Evolutionary conservation across 2,797 vertebrate genomes (phyloP).

Genomic region (Syngnathus rostellatus): DNA sequence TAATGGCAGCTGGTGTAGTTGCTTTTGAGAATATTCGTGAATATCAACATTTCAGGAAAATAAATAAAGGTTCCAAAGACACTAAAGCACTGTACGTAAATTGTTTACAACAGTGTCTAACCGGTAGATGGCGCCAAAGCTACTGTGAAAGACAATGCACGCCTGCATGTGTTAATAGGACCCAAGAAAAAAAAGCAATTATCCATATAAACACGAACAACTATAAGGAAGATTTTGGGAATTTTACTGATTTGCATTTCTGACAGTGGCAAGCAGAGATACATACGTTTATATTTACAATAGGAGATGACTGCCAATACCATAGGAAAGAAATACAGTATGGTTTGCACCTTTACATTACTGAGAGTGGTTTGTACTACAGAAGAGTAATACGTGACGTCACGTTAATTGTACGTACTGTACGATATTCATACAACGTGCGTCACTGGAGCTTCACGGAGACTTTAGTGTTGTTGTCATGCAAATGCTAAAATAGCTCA

Average conservation of each 20-base stretch:
- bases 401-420: neutral
- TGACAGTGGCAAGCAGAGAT: neutral
- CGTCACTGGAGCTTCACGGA: neutral
- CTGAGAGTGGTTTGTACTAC: neutral
- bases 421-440: neutral
- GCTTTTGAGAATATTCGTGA: too few species aligned
- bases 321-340: neutral
- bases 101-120: too few species aligned
- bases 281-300: neutral
- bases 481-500: constrained; percentile 40
- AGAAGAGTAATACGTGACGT: neutral
- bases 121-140: too few species aligned
- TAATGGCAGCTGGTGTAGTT: too few species aligned
- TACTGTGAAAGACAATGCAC: neutral
- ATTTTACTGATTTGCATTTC: constrained; percentile 1
- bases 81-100: too few species aligned
- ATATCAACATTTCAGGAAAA: too few species aligned
- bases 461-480: constrained; percentile 28
- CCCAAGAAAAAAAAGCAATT: neutral
- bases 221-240: neutral
- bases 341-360: neutral
- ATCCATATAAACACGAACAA: neutral
- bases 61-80: too few species aligned
- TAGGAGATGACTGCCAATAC: neutral
- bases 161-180: neutral